Percentiles rank a stretch among this genome's conserved stretches.
These are phyloP conservation scores for Peromyscus californicus DNA, from an alignment of 2,113 vertebrate genomes.

Conservation along the genomic window DNA sequence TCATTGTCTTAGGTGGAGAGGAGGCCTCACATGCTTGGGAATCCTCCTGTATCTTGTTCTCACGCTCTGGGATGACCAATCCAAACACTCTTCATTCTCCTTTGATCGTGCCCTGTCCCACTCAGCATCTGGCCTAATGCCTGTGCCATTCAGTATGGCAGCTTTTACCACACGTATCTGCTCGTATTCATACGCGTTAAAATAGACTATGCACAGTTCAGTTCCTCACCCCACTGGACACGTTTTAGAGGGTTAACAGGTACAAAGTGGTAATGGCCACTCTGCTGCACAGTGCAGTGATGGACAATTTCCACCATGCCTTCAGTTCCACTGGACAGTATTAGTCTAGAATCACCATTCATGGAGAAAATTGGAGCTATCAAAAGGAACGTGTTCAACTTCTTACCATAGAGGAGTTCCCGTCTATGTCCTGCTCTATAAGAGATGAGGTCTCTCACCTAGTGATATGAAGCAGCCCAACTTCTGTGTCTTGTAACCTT, in stretches of 20 bases:
- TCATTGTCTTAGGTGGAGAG: background rate
- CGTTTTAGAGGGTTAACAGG: background rate
- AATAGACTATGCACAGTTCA: background rate
- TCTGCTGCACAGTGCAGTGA: background rate
- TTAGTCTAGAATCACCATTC: background rate
- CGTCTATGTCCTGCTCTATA: background rate
- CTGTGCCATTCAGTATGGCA: background rate
- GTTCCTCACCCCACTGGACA: background rate
- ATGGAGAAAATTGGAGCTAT: background rate
- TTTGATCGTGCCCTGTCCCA: background rate
- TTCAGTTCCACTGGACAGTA: background rate
- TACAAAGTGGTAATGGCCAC: background rate
- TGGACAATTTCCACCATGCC: background rate
- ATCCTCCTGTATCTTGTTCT: background rate
- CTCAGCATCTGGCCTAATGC: background rate
- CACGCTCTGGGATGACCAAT: background rate
- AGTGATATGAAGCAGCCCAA: background rate
- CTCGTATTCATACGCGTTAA: background rate
- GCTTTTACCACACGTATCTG: too few relatives aligned
- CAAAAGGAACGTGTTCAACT: background rate
- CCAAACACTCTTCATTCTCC: background rate
- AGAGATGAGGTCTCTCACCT: background rate
- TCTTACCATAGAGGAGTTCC: background rate
- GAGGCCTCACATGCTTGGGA: background rate
- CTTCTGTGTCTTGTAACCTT: background rate